phyloP scores from a whole-genome alignment of 2,888 invertebrate species.

The Tetanocera ferruginea region DNA sequence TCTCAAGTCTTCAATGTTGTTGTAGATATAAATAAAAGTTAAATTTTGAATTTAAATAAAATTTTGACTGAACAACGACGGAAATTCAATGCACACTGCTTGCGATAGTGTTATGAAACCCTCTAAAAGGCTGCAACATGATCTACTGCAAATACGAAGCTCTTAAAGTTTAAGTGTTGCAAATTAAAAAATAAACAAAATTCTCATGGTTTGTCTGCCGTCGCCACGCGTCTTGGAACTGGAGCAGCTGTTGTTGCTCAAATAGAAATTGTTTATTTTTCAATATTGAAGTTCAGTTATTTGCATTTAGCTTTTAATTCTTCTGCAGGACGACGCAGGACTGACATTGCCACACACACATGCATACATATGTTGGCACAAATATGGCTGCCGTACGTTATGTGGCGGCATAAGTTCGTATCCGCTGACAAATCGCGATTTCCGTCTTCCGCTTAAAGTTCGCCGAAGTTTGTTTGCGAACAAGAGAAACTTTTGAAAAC shows the following conservation, averaged over 20 bases:
- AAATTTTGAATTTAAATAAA: constrained; percentile 1
- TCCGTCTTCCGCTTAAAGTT: constrained; percentile 46
- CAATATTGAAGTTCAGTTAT: constrained; percentile 23
- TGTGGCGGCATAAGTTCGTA: constrained; percentile 20
- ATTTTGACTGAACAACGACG: neutral
- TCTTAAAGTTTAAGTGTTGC: constrained; percentile 34
- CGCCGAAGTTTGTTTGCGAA: constrained; percentile 23
- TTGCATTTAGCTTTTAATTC: constrained; percentile 33
- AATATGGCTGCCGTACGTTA: neutral
- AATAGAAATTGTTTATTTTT: constrained; percentile 9
- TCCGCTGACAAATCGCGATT: constrained; percentile 52
- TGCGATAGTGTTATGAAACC: neutral
- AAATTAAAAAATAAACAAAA: constrained; percentile 37
- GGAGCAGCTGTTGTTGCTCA: constrained; percentile 32
- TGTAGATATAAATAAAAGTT: constrained; percentile 8
- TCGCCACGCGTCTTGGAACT: constrained; percentile 36
- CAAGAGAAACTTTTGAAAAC: constrained; percentile 40
- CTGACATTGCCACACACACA: neutral
- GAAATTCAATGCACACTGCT: neutral
- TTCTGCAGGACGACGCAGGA: neutral
- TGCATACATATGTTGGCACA: neutral
- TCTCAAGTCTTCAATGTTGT: neutral
- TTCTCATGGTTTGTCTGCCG: constrained; percentile 25
- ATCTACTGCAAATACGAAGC: constrained; percentile 49
- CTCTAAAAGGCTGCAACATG: constrained; percentile 45